Evolutionary conservation across 2,797 vertebrate species (phyloP), one percentile per base, ranked within the genome.

Genomic region (Rhadinocentrus ornatus): DNA sequence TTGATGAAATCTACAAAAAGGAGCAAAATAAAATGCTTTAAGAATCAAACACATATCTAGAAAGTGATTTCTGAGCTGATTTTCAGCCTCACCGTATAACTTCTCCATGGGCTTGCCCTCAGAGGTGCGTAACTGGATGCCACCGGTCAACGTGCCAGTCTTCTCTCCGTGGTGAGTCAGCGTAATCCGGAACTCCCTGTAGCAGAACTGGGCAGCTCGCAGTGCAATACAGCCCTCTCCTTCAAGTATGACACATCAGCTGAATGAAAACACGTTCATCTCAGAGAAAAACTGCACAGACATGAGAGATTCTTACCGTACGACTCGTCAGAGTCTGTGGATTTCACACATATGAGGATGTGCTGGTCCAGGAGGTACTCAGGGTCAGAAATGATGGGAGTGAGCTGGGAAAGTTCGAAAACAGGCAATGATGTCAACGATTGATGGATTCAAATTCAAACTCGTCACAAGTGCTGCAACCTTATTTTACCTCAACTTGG

Each of bases 291-390:
- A 58, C 29, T 24, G 3, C 5, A 34, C 39, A 26, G 10, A 4
- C 5, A 11, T 20, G 27, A 1, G 0, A 7, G 24, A 26, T 62
- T 2, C 41, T 93, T 92, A 99, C 98, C 98, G 0, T 98, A 99
- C 0, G 98, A 99, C 83, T 99, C 98, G 16, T 99, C 97, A 1
- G 93, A 94, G 88, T 99, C 98, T 7, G 95, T 97, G 2, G 98
- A 97, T 82, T 99, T 99, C 65, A 99, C 93, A 81, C 97, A 96
- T 71, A 99, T 97, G 63, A 99, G 95, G 83, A 99, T 96, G 88
- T 99, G 97, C 89, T 99, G 98, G 90, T 99, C 98, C 86, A 99
- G 73, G 39, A 99, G 94, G 81, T 99, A 99, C 90, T 99, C 98
- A 0, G 96, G 97, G 84, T 99, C 98, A 16, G 97, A 97, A 90